These are phyloP conservation scores for Cettia cetti DNA, from an alignment of 2,113 vertebrate species.

Conservation along the genomic window DNA sequence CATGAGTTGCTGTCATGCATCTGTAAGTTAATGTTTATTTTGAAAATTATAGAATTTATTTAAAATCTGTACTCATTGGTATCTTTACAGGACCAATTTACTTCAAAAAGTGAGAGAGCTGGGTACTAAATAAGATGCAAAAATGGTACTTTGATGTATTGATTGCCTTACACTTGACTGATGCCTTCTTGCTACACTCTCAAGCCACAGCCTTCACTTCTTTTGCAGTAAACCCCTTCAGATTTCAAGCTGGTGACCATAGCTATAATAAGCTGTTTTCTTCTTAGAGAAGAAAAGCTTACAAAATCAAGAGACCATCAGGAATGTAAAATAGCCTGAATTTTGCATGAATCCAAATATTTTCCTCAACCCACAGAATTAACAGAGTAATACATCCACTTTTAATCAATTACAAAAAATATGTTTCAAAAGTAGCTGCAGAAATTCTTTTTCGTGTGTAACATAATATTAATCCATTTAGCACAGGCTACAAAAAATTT, in stretches of 20 bases:
- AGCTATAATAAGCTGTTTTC: not conserved
- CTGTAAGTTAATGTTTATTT: not conserved
- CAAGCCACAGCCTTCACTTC: not conserved
- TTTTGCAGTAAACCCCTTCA: not conserved
- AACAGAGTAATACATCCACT: not conserved
- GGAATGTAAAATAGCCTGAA: not conserved
- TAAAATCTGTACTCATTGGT: not conserved
- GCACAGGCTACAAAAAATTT: not conserved
- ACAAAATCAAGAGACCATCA: not conserved
- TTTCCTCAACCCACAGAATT: not conserved
- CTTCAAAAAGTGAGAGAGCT: not conserved
- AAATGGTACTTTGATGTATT: not conserved
- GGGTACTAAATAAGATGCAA: not conserved
- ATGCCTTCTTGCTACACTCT: not conserved
- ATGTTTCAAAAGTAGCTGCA: not conserved
- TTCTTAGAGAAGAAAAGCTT: not conserved
- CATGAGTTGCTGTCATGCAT: not conserved
- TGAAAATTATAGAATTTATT: not conserved
- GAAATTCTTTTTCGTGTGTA: not conserved
- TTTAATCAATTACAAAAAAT: not conserved
- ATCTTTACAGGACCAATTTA: not conserved
- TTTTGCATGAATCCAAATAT: not conserved
- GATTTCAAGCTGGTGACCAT: not conserved
- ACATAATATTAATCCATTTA: not conserved
- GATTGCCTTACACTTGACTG: not conserved